These are phyloP conservation scores for Bombycilla garrulus DNA, from an alignment of 2,113 vertebrate species.

Conservation along the genomic window DNA sequence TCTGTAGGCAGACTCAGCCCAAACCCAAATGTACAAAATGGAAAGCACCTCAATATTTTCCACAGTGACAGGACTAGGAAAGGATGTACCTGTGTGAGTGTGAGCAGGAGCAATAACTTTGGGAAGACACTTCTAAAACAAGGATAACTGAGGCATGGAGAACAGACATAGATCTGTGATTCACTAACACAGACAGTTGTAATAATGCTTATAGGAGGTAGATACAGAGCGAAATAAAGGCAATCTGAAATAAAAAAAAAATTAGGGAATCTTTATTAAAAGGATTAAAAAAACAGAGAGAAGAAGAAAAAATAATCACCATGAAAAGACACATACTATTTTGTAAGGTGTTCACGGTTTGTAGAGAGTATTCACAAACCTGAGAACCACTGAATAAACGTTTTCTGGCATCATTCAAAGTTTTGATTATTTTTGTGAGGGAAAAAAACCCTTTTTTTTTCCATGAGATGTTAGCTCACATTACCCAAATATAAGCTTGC, in stretches of 20 bases:
- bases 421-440: neutral
- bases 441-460: neutral
- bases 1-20: neutral
- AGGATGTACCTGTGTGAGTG: neutral
- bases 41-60: neutral
- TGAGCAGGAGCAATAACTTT: neutral
- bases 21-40: neutral
- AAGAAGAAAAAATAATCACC: neutral
- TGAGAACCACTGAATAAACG: neutral
- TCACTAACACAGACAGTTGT: neutral
- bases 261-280: neutral
- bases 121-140: neutral
- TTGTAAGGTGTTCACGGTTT: neutral
- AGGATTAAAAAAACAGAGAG: neutral
- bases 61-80: neutral
- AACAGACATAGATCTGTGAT: neutral
- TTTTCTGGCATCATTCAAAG: neutral
- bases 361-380: neutral
- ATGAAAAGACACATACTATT: neutral
- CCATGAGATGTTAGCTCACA: neutral
- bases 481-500: neutral
- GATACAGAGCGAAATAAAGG: neutral
- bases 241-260: neutral
- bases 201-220: neutral
- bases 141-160: neutral